Percentiles rank a stretch among this genome's conserved stretches.
Conservation (phyloP, 2,888 invertebrate genomes). For the Sussaba pulchella region DNA sequence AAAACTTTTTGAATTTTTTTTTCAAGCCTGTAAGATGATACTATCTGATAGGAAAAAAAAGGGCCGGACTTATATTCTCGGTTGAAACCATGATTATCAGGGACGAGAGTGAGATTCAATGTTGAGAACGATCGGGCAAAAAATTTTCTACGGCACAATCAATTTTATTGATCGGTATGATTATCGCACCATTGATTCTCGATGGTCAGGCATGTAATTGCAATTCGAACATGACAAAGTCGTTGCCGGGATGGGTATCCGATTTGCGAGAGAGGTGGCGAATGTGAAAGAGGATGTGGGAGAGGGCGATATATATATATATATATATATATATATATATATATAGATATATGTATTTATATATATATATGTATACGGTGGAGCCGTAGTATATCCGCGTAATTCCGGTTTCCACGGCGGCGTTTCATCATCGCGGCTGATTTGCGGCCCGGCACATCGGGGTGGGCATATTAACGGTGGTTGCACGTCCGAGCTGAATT, state of each 20-base stretch:
- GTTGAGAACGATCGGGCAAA: too few species aligned
- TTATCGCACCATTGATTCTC: neutral
- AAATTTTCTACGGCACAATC: neutral
- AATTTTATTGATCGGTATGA: neutral
- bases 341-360: too few species aligned
- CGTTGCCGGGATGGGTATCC: neutral
- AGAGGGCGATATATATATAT: conserved; percentile 9
- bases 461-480: conserved; percentile 71
- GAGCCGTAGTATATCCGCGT: conserved; percentile 64
- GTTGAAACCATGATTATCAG: too few species aligned
- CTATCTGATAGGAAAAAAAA: too few species aligned
- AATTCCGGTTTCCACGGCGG: conserved; percentile 71
- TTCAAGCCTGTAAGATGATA: too few species aligned
- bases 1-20: neutral
- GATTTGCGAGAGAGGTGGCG: conserved; percentile 19
- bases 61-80: too few species aligned
- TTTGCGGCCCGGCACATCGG: conserved; percentile 71
- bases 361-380: neutral
- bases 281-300: conserved; percentile 39
- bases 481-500: conserved; percentile 70
- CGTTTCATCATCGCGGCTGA: conserved; percentile 71
- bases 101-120: too few species aligned
- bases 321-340: too few species aligned
- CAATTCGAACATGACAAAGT: conserved; percentile 26
- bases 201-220: conserved; percentile 2